phyloP scores from a whole-genome alignment of 2,113 vertebrate species.

The Melanostigma gelatinosum region DNA sequence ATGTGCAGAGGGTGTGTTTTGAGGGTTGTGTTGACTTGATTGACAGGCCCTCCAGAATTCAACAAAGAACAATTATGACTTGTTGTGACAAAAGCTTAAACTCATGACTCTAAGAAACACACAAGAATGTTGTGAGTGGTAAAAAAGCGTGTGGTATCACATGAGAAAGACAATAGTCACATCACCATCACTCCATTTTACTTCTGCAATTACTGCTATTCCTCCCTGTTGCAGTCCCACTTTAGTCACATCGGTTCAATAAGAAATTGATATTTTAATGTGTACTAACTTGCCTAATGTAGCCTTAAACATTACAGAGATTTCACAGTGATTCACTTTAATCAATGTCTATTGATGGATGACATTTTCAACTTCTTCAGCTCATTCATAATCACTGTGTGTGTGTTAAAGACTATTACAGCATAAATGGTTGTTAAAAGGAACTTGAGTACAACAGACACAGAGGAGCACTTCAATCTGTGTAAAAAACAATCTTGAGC shows the following conservation, averaged over 20 bases:
- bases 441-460: not conserved
- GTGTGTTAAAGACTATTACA: not conserved
- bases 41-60: not conserved
- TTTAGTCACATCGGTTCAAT: not conserved
- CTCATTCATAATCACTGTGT: conserved; percentile 40
- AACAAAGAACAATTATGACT: not conserved
- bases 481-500: conserved; percentile 13
- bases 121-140: not conserved
- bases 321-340: conserved; percentile 22
- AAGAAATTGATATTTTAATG: conserved; percentile 12
- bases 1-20: not conserved
- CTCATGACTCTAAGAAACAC: not conserved
- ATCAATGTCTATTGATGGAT: conserved; percentile 7
- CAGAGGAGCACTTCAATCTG: conserved; percentile 18
- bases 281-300: not conserved
- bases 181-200: not conserved
- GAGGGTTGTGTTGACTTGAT: not conserved
- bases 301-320: conserved; percentile 10
- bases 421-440: conserved; percentile 24
- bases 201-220: not conserved
- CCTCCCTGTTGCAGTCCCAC: not conserved
- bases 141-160: not conserved
- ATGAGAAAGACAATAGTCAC: not conserved
- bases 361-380: conserved; percentile 4
- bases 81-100: not conserved